Base-by-base conservation (phyloP, 2,797 vertebrate genomes). In the Oryzias dopingdopingensis region DNA sequence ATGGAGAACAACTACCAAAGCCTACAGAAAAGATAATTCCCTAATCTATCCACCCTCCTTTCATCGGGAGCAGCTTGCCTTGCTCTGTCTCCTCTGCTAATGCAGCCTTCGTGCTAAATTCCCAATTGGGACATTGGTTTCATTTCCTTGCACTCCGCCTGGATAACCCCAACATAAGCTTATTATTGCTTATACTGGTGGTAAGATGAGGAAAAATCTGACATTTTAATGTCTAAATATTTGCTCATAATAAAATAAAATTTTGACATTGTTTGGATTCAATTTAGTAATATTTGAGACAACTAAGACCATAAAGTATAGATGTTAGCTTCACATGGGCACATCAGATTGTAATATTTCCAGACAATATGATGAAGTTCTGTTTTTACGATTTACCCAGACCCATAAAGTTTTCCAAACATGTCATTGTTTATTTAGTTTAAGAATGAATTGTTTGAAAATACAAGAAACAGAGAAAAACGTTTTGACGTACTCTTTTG, bases 41-140 rank as follows among this genome's bases (percentile, higher is more conserved):
- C 59, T 74, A 56, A 81, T 84, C 78, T 76, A 64, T 68, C 43
- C 61, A 64, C 59, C 78, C 63, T 74, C 65, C 71, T 82, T 81
- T 85, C 67, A 81, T 73, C 68, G 45, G 53, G 59, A 62, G 65
- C 61, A 65, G 57, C 72, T 64, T 47, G 48, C 54, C 64, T 76
- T 66, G 61, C 56, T 60, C 59, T 74, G 69, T 68, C 70, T 76
- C 76, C 61, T 76, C 66, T 62, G 51, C 66, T 70, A 82, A 83
- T 58, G 72, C 71, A 61, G 54, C 68, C 63, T 67, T 24, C 22
- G 48, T 57, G 15, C 70, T 67, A 67, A 75, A 75, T 74, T 74
- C 77, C 81, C 75, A 67, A 10, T 46, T 59, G 72, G 67, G 77
- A 72, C 45, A 48, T 68, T 48, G 52, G 59, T 62, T 75, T 79